phyloP scores from a whole-genome alignment of 2,888 invertebrate species.

The Oscheius sp. region DNA sequence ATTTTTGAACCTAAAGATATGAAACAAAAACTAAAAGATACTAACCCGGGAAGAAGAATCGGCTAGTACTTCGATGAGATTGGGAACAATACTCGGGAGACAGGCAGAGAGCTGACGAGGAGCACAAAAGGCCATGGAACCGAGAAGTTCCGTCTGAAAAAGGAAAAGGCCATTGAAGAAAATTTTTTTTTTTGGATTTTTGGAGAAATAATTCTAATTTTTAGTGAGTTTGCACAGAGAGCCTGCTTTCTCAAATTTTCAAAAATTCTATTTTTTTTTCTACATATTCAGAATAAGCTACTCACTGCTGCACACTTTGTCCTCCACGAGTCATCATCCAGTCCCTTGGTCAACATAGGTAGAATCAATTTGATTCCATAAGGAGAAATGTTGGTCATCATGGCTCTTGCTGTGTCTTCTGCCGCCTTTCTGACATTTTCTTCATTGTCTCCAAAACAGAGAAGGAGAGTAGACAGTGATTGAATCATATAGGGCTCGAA shows the following conservation, averaged over 20 bases:
- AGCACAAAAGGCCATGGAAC: constrained; percentile 98
- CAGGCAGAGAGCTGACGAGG: constrained; percentile 98
- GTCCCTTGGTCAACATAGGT: constrained; percentile 87
- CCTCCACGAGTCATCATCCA: constrained; percentile 98
- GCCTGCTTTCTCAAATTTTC: constrained; percentile 2
- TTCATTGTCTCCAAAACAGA: constrained; percentile 94
- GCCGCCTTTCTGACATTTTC: constrained; percentile 90
- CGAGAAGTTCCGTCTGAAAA: constrained; percentile 46
- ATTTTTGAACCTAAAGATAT: constrained; percentile 77
- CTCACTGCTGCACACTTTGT: constrained; percentile 80
- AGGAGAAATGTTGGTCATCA: constrained; percentile 88
- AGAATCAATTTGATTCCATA: constrained; percentile 97
- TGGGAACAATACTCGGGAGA: constrained; percentile 95
- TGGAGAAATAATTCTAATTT: not conserved
- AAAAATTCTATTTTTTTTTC: not conserved
- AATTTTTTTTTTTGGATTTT: too few species aligned
- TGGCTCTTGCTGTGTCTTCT: constrained; percentile 78
- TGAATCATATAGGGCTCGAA: constrained; percentile 99
- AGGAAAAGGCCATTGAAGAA: too few species aligned
- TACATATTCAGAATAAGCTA: not conserved
- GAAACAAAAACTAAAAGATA: too few species aligned
- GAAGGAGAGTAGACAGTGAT: constrained; percentile 85
- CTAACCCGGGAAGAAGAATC: constrained; percentile 92
- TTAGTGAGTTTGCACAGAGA: too few species aligned
- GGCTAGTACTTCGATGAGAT: constrained; percentile 91